Base-by-base conservation (phyloP, 35 echinoderm and acorn worm genomes). In the Anneissia japonica region DNA sequence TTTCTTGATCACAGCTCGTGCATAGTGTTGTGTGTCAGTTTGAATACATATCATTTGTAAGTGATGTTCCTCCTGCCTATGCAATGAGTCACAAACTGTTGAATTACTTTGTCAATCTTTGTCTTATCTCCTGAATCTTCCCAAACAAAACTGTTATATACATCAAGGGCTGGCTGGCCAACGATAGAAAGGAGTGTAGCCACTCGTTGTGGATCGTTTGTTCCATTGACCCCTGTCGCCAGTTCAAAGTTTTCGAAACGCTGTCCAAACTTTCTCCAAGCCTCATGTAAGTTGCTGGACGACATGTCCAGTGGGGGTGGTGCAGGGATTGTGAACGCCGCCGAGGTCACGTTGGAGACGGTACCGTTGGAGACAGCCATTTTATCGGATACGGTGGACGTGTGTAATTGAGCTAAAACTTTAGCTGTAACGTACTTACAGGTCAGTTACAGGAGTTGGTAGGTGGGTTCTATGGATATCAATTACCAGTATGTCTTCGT, bases 11-110 rank as follows among this genome's bases (percentile, higher is more conserved):
- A 5, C 7, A 29, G 23, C 33, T 76, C 74, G 33, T 5, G 10
- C 33, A 29, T 6, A 29, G 26, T 28, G 33, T 30, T 6, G 74
- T 10, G 26, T 10, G 7, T 6, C 74, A 10, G 9, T 76, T 90
- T 90, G 72, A 94, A 94, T 10, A 94, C 35, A 29, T 90, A 87
- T 6, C 88, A 46, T 74, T 94, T 88, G 46, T 84, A 94, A 23
- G 85, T 90, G 5, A 46, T 81, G 36, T 94, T 94, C 28, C 74
- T 89, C 39, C 84, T 74, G n/a, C 84, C 84, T 46, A 83, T 87
- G 30, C 84, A 94, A 51, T 87, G 81, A 19, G 46, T 3, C 21
- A 81, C 79, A 31, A 90, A 90, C 19, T 94, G 36, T 72, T 90
- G 72, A 1, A 93, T 76, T 4, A 93, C 82, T 32, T 89, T 46